These are phyloP conservation scores for Calycopis cecrops DNA, from an alignment of 1,140 invertebrate genomes.

Conservation along the genomic window DNA sequence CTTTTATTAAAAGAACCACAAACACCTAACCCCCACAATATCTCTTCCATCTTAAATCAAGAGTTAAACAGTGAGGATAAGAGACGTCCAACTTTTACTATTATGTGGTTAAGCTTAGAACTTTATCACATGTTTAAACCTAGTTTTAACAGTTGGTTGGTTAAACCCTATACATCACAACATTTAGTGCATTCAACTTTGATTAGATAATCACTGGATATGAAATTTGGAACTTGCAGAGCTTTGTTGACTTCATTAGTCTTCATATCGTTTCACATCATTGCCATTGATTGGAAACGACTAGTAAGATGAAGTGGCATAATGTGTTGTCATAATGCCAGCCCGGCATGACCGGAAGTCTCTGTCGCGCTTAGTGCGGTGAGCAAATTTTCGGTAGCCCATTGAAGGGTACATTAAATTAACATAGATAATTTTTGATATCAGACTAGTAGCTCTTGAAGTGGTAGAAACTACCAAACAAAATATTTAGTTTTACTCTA, in stretches of 20 bases:
- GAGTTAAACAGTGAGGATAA: neutral
- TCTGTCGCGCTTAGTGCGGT: no score
- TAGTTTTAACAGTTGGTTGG: slow-evolving; percentile 4
- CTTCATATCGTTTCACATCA: no score
- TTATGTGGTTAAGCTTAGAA: slow-evolving; percentile 6
- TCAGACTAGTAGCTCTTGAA: no score
- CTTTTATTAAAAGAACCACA: neutral
- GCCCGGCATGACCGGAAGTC: no score
- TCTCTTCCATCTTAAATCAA: slow-evolving; percentile 8
- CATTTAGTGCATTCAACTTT: neutral
- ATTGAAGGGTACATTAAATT: no score
- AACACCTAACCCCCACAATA: neutral
- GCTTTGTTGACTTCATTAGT: neutral
- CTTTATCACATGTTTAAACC: slow-evolving; percentile 8
- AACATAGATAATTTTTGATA: no score
- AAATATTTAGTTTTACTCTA: no score
- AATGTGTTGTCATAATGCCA: no score
- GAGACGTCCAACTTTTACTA: slow-evolving; percentile 7
- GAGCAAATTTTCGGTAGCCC: no score
- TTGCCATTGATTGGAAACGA: no score
- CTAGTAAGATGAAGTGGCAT: no score
- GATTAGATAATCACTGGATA: slow-evolving; percentile 1
- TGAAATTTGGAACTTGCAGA: neutral
- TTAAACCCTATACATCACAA: neutral
- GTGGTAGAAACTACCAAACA: no score